phyloP scores from a whole-genome alignment of 1,140 invertebrate genomes.

The Doryteuthis pealeii region DNA sequence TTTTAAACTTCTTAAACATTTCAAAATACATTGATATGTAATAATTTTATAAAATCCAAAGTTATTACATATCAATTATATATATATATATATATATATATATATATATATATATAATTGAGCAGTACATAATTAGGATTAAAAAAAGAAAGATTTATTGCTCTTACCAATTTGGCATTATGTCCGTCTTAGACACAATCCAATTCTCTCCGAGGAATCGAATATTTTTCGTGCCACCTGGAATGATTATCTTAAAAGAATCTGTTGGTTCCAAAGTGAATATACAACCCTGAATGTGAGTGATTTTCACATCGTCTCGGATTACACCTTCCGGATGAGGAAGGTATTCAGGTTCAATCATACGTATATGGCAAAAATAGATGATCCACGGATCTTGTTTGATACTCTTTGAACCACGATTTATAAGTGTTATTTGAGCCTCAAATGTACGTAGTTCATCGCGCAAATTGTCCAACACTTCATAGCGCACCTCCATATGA shows the following conservation, averaged over 20 bases:
- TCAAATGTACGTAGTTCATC: constrained; percentile 31
- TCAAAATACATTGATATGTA: too few relatives aligned
- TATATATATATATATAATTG: too few relatives aligned
- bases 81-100: too few relatives aligned
- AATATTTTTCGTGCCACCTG: neutral
- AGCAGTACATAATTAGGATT: too few relatives aligned
- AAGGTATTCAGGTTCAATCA: constrained; percentile 37
- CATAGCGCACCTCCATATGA: constrained; percentile 30
- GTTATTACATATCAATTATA: too few relatives aligned
- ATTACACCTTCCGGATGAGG: constrained; percentile 28
- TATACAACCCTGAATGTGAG: constrained; percentile 38
- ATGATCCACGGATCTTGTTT: constrained; percentile 38
- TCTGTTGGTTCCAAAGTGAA: constrained; percentile 15
- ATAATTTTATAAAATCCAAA: too few relatives aligned
- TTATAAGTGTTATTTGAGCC: constrained; percentile 40
- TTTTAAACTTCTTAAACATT: too few relatives aligned
- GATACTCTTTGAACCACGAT: constrained; percentile 29
- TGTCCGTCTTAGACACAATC: constrained; percentile 45
- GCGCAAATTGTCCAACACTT: constrained; percentile 35
- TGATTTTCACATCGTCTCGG: constrained; percentile 28
- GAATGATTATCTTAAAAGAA: neutral
- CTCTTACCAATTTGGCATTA: constrained; percentile 42
- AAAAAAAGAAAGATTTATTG: too few relatives aligned
- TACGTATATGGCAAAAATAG: constrained; percentile 41
- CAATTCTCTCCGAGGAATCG: constrained; percentile 30